These are phyloP conservation scores for Eudyptes chrysolophus DNA, from an alignment of 2,113 vertebrate genomes.

Conservation along the genomic window DNA sequence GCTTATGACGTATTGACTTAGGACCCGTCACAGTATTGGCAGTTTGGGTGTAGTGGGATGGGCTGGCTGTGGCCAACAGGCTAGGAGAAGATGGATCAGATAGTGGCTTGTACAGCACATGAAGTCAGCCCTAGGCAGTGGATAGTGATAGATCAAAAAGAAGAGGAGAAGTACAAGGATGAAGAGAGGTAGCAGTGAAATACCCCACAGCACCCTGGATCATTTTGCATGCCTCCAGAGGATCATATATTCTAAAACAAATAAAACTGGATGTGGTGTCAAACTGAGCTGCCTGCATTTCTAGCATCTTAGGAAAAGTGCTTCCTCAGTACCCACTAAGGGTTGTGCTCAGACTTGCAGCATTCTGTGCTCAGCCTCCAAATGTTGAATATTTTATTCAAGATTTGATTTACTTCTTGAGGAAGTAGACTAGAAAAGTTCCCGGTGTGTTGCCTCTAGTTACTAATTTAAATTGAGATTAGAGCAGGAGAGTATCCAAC, in stretches of 20 bases:
- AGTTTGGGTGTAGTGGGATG: neutral
- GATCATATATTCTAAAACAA: neutral
- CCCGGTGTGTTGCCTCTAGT: neutral
- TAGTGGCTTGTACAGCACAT: neutral
- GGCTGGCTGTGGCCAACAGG: neutral
- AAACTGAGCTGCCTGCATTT: neutral
- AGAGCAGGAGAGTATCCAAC: constrained; percentile 13
- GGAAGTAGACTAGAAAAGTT: constrained; percentile 35
- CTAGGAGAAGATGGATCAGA: neutral
- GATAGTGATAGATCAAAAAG: neutral
- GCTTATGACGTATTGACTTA: neutral
- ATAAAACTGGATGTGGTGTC: neutral
- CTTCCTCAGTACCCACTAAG: neutral
- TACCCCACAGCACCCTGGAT: neutral
- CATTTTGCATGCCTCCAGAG: neutral
- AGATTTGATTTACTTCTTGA: constrained; percentile 32
- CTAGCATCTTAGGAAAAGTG: neutral
- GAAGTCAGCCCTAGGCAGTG: neutral
- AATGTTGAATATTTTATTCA: constrained; percentile 34
- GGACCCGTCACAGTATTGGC: neutral
- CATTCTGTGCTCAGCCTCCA: neutral
- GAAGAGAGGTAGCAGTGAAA: neutral
- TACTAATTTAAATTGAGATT: constrained; percentile 61
- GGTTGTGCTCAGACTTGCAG: neutral
- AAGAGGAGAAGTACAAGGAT: neutral